Conservation (phyloP, 2,888 invertebrate species). For the Hetaerina titia region DNA sequence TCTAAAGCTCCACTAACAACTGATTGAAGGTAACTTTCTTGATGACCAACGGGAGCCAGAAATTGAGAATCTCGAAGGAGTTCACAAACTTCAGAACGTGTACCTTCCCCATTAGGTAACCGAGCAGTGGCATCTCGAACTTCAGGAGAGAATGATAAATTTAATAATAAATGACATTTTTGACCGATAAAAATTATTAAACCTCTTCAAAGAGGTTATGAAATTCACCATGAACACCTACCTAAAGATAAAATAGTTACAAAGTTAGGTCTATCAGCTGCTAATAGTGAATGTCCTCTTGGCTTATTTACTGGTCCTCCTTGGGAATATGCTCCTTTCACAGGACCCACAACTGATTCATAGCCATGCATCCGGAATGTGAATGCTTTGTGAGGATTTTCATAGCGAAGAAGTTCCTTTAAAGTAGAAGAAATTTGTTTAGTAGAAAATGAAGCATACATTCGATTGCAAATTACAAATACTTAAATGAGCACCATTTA, state of each 20-base stretch:
- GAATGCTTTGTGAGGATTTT: slow-evolving; percentile 93
- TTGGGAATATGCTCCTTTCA: slow-evolving; percentile 85
- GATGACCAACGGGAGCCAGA: slow-evolving; percentile 77
- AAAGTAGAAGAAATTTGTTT: slow-evolving; percentile 73
- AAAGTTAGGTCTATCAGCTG: slow-evolving; percentile 91
- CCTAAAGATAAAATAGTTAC: slow-evolving; percentile 92
- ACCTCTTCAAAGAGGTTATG: neutral
- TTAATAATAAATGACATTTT: neutral
- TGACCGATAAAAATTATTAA: neutral
- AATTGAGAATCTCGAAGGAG: slow-evolving; percentile 89
- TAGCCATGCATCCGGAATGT: slow-evolving; percentile 94
- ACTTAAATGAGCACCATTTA: neutral
- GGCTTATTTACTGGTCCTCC: slow-evolving; percentile 79
- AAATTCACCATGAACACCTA: slow-evolving; percentile 72
- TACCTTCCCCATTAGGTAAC: slow-evolving; percentile 96
- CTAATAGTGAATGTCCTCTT: slow-evolving; percentile 90
- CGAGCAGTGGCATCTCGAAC: slow-evolving; percentile 97
- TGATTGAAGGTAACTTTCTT: slow-evolving; percentile 85
- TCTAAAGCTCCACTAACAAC: slow-evolving; percentile 95
- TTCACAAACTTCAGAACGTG: slow-evolving; percentile 93
- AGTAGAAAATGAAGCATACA: neutral
- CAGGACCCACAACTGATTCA: slow-evolving; percentile 89
- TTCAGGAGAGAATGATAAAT: slow-evolving; percentile 70
- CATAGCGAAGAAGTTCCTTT: slow-evolving; percentile 91
- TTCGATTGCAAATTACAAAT: neutral